Base-by-base conservation (phyloP, 2,113 vertebrate genomes). In the Probosciger aterrimus region DNA sequence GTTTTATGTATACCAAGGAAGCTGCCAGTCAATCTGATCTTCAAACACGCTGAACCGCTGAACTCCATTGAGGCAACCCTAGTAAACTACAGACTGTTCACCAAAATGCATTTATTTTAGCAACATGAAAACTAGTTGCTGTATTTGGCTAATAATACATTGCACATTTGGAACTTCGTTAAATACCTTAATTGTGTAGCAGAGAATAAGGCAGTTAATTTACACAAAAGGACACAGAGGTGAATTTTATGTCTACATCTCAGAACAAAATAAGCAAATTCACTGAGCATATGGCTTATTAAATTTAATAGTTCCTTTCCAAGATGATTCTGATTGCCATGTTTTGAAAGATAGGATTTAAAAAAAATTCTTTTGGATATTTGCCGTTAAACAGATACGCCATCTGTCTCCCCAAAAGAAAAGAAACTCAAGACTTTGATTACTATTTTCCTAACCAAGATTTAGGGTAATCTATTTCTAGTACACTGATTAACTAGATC, bases 241-340 rank as follows among this genome's bases (percentile, higher is more conserved):
- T 93, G 92, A 96, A 87, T 97, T 95, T 96, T 94, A 74, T 63
- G 93, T 97, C 97, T 98, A 96, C 74, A 92, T 93, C 82, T 89
- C 75, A 59, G 88, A 96, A 97, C 78, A 96, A 95, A 98, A 97
- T 96, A 97, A 98, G 96, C 97, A 96, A 98, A 97, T 97, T 97
- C 92, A 96, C 95, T 95, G 98, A 98, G 96, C 98, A 98, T 98
- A 98, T 98, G 98, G 98, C 97, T 97, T 97, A 98, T 98, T 98
- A 98, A 96, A 97, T 97, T 97, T 97, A 98, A 98, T 96, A 97
- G 96, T 96, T 98, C 91, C 96, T 97, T 98, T 98, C 97, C 97
- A 98, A 98, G 97, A 98, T 96, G 92, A 98, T 97, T 98, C 96
- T 96, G 96, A 98, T 94, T 97, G 96, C 97, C 97, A 97, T 98